Percentiles rank a stretch among this genome's conserved stretches.
Conservation (phyloP, 2,113 vertebrate species). For the Eptesicus fuscus region DNA sequence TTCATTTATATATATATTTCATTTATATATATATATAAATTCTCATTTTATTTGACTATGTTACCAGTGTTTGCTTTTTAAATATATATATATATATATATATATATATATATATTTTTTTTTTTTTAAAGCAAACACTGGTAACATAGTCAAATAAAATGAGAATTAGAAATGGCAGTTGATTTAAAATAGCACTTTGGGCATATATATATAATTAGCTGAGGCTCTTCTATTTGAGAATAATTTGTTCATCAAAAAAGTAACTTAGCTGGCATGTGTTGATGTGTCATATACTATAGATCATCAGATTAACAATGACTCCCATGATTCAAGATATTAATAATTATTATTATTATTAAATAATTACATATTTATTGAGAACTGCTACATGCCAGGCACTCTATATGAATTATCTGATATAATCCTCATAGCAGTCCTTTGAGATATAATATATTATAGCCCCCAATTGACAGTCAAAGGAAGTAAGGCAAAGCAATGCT, state of each 20-base stretch:
- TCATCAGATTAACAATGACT: background rate
- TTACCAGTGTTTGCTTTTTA: background rate
- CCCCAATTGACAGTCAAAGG: background rate
- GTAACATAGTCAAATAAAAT: background rate
- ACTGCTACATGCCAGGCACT: background rate
- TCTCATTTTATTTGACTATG: background rate
- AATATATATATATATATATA: too few species aligned
- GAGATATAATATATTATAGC: background rate
- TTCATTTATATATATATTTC: too few species aligned
- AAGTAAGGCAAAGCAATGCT: background rate
- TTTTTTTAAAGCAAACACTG: background rate
- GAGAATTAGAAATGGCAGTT: background rate
- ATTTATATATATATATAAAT: too few species aligned
- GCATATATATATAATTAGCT: background rate
- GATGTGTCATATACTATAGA: background rate
- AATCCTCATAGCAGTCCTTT: background rate
- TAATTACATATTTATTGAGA: background rate
- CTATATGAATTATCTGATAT: background rate
- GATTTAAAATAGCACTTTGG: background rate
- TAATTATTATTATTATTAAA: background rate
- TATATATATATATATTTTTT: too few species aligned
- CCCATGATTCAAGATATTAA: background rate
- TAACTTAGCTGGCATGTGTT: background rate
- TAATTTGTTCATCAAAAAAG: background rate
- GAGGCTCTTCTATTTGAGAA: background rate